These are phyloP conservation scores for Fratercula arctica DNA, from an alignment of 2,797 vertebrate genomes.

Conservation along the genomic window DNA sequence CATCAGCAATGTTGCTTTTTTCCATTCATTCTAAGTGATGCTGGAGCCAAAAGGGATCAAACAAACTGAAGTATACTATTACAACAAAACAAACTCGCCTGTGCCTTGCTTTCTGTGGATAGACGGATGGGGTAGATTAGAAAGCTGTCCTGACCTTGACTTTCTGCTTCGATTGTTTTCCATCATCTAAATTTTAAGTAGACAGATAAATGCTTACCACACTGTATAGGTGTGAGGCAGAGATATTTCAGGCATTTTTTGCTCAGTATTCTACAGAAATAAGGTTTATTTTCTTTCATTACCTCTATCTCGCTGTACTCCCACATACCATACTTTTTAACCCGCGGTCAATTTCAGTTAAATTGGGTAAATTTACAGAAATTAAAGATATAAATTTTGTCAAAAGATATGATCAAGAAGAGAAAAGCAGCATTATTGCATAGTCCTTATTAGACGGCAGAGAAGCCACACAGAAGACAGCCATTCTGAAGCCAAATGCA, in stretches of 20 bases:
- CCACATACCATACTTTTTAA: not conserved
- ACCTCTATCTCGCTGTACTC: not conserved
- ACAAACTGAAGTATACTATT: not conserved
- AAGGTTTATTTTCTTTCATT: not conserved
- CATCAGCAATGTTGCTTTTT: rapidly evolving
- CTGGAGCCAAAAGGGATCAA: not conserved
- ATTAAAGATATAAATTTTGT: not conserved
- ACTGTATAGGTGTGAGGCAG: not conserved
- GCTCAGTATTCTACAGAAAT: not conserved
- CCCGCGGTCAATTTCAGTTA: not conserved
- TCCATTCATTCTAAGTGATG: not conserved
- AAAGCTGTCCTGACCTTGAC: not conserved
- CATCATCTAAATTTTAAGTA: not conserved
- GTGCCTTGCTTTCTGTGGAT: not conserved
- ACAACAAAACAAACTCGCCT: not conserved
- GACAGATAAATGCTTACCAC: not conserved
- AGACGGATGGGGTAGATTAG: not conserved
- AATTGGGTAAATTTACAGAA: not conserved
- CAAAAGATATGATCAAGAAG: not conserved
- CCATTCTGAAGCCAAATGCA: not conserved
- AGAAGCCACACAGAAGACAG: not conserved
- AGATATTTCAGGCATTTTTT: not conserved
- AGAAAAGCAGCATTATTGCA: not conserved
- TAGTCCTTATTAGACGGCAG: not conserved
- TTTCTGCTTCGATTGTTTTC: not conserved